phyloP scores from a whole-genome alignment of 1,140 invertebrate species.

The Drosophila guanche region DNA sequence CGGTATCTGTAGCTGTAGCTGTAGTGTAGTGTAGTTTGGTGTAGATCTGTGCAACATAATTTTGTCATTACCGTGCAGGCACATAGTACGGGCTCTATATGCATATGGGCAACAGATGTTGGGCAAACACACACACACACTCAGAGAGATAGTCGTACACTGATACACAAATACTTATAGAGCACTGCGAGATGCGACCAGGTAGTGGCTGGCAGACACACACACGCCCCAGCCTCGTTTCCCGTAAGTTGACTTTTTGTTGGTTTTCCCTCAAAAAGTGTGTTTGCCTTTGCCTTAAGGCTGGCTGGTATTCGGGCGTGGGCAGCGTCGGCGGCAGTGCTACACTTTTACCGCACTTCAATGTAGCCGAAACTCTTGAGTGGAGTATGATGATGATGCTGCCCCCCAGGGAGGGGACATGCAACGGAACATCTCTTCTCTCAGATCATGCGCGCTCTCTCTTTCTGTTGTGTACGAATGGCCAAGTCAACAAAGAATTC shows the following conservation, averaged over 20 bases:
- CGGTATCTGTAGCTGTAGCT: slow-evolving; percentile 36
- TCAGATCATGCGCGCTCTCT: background rate
- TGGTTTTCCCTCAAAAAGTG: slow-evolving; percentile 42
- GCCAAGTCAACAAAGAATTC: slow-evolving; percentile 55
- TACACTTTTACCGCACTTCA: slow-evolving; percentile 24
- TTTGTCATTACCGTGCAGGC: slow-evolving; percentile 71
- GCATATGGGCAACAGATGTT: slow-evolving; percentile 80
- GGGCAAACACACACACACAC: slow-evolving; percentile 50
- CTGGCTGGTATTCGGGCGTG: slow-evolving; percentile 36
- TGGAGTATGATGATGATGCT: background rate
- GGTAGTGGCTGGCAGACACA: slow-evolving; percentile 41
- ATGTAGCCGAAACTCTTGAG: background rate
- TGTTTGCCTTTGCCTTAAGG: slow-evolving; percentile 27
- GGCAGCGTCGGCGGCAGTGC: slow-evolving; percentile 28
- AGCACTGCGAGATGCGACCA: slow-evolving; percentile 46
- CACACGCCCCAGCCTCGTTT: slow-evolving; percentile 40
- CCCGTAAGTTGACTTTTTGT: slow-evolving; percentile 52
- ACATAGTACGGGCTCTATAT: slow-evolving; percentile 38
- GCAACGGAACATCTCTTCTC: background rate
- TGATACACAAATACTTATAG: slow-evolving; percentile 7
- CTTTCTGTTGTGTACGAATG: slow-evolving; percentile 48
- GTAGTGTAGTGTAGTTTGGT: slow-evolving; percentile 14
- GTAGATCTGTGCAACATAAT: slow-evolving; percentile 74
- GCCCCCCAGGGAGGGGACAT: slow-evolving; percentile 7
- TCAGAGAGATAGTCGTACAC: slow-evolving; percentile 4